Evolutionary conservation across 2,113 vertebrate genomes (phyloP).

Genomic region (Capreolus pygargus): DNA sequence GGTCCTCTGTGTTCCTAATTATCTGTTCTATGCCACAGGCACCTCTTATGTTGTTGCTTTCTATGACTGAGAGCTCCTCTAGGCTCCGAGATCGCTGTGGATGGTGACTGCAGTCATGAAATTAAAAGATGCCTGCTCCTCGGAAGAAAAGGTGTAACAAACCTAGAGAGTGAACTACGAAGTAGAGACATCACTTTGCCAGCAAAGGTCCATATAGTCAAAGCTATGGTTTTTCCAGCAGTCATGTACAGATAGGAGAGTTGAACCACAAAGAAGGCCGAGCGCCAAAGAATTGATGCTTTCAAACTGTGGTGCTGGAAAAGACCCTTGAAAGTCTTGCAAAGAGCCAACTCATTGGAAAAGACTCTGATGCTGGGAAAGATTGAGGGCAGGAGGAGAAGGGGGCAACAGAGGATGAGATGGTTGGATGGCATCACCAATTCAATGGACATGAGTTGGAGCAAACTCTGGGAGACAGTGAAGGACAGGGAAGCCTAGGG

Average conservation of each 20-base stretch:
- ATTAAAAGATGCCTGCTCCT: background rate
- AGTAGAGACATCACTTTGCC: background rate
- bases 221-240: background rate
- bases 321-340: background rate
- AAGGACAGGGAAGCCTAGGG: background rate
- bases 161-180: background rate
- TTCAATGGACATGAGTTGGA: background rate
- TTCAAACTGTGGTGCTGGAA: background rate
- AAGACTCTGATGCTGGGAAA: background rate
- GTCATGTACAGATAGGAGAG: background rate
- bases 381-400: background rate
- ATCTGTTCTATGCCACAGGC: background rate
- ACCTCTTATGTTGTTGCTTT: background rate
- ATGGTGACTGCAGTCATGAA: background rate
- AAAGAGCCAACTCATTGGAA: background rate
- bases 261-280: background rate
- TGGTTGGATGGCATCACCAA: background rate
- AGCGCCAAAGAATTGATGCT: accelerated
- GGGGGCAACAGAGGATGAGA: background rate
- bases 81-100: background rate
- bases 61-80: background rate
- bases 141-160: background rate
- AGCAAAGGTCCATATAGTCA: background rate
- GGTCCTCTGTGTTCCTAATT: background rate
- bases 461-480: background rate